Percentiles rank a stretch among this genome's conserved stretches.
Evolutionary conservation across 2,797 vertebrate species (phyloP).

Genomic region (Muscicapa comitata): DNA sequence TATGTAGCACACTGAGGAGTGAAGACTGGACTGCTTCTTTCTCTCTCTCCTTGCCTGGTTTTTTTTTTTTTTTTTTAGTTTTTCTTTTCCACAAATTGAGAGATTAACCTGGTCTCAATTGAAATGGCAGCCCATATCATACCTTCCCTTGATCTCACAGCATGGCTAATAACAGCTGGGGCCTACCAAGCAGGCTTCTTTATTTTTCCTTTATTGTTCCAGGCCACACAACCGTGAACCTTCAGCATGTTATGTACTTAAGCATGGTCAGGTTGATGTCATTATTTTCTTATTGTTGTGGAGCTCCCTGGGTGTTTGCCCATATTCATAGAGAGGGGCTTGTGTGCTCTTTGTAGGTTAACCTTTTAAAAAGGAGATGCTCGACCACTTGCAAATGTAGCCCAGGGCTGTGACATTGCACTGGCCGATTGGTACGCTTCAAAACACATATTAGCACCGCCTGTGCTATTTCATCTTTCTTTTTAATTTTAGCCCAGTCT

Average conservation of each 20-base stretch:
- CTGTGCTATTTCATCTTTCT: constrained; percentile 71
- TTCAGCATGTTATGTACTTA: constrained; percentile 90
- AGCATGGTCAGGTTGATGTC: constrained; percentile 90
- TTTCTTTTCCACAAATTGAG: constrained; percentile 79
- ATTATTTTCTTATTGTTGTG: constrained; percentile 91
- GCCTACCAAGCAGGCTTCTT: constrained; percentile 77
- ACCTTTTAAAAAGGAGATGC: constrained; percentile 85
- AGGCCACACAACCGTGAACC: constrained; percentile 88
- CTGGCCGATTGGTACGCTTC: constrained; percentile 76
- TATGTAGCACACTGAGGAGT: constrained; percentile 50
- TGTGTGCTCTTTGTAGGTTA: constrained; percentile 86
- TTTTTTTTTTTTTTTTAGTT: constrained; percentile 49
- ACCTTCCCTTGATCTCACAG: constrained; percentile 83
- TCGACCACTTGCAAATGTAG: constrained; percentile 85
- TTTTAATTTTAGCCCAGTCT: constrained; percentile 74
- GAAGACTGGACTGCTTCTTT: constrained; percentile 55
- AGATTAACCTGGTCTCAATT: constrained; percentile 87
- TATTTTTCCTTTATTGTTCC: constrained; percentile 85
- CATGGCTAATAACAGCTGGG: constrained; percentile 87
- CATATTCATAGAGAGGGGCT: constrained; percentile 80
- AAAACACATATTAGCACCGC: constrained; percentile 78
- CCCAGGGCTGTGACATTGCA: constrained; percentile 77
- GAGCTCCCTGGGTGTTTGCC: constrained; percentile 87
- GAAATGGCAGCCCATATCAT: constrained; percentile 85
- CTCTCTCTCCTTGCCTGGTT: constrained; percentile 7